Evolutionary conservation across 2,888 invertebrate genomes (phyloP).

Genomic region (Dynastes maya): DNA sequence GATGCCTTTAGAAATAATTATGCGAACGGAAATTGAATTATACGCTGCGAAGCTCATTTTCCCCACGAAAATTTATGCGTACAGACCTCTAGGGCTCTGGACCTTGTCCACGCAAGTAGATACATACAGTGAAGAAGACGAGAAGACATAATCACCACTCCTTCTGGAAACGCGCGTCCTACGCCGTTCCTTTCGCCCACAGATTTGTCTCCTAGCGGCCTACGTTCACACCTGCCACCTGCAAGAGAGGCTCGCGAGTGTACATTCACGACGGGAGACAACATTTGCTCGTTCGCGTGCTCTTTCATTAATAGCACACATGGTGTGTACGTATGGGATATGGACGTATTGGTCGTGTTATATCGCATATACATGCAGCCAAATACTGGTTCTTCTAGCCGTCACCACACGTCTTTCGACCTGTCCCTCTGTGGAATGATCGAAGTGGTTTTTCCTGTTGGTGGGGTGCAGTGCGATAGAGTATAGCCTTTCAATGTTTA

Average conservation of each 20-base stretch:
- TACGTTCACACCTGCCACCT: slow-evolving; percentile 62
- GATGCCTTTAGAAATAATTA: no score
- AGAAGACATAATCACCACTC: slow-evolving; percentile 54
- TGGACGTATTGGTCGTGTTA: no score
- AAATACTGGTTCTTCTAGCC: neutral
- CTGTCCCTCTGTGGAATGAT: no score
- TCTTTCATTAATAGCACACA: slow-evolving; percentile 46
- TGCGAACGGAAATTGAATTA: slow-evolving; percentile 19
- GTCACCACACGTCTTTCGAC: neutral
- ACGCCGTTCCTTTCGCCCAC: slow-evolving; percentile 47
- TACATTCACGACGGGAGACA: slow-evolving; percentile 54
- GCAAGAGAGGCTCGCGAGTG: slow-evolving; percentile 6
- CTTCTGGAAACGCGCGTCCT: slow-evolving; percentile 49
- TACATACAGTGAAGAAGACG: slow-evolving; percentile 1
- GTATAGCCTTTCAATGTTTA: no score
- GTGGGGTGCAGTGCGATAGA: neutral
- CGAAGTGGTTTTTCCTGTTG: no score
- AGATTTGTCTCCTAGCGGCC: slow-evolving; percentile 55
- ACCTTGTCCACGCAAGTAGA: slow-evolving; percentile 7
- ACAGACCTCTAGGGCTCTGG: slow-evolving; percentile 4
- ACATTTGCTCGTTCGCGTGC: slow-evolving; percentile 54
- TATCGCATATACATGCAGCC: no score
- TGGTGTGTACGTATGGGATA: no score
- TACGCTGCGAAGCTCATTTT: neutral
- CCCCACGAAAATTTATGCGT: neutral